Evolutionary conservation across 2,113 vertebrate species (phyloP).

Genomic region (Clinocottus analis): DNA sequence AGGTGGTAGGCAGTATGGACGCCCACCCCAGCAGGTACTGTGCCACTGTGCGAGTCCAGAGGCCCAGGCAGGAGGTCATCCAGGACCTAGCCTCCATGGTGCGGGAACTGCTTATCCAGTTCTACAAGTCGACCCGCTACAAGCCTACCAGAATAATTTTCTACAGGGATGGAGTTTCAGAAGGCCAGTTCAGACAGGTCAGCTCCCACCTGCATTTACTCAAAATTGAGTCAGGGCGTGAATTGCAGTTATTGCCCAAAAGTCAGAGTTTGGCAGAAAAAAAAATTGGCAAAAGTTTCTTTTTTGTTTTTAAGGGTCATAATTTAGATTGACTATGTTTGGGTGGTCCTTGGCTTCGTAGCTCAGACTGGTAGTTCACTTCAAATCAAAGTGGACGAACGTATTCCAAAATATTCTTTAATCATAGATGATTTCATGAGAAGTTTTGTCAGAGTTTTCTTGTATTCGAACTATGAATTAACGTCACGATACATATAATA

Average conservation of each 20-base stretch:
- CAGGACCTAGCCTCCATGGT: slow-evolving; percentile 99
- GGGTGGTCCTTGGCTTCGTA: no score
- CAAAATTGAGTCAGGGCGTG: not conserved
- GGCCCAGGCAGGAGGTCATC: slow-evolving; percentile 97
- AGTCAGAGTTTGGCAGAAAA: no score
- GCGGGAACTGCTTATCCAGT: slow-evolving; percentile 97
- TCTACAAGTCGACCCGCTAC: slow-evolving; percentile 99
- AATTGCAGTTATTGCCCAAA: no score
- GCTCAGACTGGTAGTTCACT: not conserved
- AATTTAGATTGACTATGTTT: not conserved
- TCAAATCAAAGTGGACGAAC: not conserved
- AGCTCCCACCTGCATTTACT: not conserved
- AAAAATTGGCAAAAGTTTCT: no score
- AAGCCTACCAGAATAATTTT: slow-evolving; percentile 99
- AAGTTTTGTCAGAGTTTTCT: not conserved
- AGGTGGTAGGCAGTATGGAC: slow-evolving; percentile 99
- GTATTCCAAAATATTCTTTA: not conserved
- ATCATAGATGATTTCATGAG: no score
- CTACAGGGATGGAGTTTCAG: slow-evolving; percentile 93
- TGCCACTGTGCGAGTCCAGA: slow-evolving; percentile 97
- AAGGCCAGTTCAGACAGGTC: slow-evolving; percentile 99
- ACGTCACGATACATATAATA: not conserved
- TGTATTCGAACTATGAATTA: not conserved
- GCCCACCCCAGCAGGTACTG: slow-evolving; percentile 99
- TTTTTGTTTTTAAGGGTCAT: not conserved